These are phyloP conservation scores for Sclerodermus sp. DNA, from an alignment of 2,888 invertebrate genomes.

Conservation along the genomic window DNA sequence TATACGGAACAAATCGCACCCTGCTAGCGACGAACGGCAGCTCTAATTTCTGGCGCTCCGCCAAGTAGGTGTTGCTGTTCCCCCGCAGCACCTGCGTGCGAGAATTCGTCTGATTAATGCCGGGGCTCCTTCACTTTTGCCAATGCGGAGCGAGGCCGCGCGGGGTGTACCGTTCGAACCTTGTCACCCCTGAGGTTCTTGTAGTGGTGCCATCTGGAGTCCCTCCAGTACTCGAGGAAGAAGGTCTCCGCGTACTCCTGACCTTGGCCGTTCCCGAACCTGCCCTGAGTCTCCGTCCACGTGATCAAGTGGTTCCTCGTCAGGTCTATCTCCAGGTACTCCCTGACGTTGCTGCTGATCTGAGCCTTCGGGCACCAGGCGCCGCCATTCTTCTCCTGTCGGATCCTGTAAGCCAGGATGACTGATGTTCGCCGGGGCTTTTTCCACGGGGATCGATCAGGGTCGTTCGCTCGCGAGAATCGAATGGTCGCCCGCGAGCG, in stretches of 20 bases:
- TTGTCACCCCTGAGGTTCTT: constrained; percentile 76
- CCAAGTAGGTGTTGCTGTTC: constrained; percentile 76
- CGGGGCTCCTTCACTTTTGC: too few species aligned
- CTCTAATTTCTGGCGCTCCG: constrained; percentile 71
- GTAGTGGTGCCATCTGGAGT: constrained; percentile 75
- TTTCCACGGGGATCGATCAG: background rate
- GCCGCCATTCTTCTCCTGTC: constrained; percentile 84
- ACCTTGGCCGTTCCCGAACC: constrained; percentile 89
- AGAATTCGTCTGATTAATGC: too few species aligned
- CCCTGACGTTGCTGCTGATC: constrained; percentile 74
- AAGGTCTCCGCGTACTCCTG: constrained; percentile 86
- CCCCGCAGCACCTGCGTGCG: constrained; percentile 68
- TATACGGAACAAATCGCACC: constrained; percentile 86
- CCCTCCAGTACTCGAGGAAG: constrained; percentile 79
- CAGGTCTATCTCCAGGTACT: constrained; percentile 82
- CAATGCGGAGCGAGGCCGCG: too few species aligned
- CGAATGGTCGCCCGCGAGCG: too few species aligned
- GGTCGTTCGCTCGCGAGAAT: too few species aligned
- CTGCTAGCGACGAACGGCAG: constrained; percentile 84
- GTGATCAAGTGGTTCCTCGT: constrained; percentile 76
- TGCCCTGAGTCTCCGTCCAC: constrained; percentile 84
- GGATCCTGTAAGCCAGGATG: constrained; percentile 64
- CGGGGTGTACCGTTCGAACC: constrained; percentile 53
- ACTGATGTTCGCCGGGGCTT: background rate
- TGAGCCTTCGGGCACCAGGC: constrained; percentile 91